phyloP scores from a whole-genome alignment of 2,888 invertebrate species.

The Ceramica pisi region DNA sequence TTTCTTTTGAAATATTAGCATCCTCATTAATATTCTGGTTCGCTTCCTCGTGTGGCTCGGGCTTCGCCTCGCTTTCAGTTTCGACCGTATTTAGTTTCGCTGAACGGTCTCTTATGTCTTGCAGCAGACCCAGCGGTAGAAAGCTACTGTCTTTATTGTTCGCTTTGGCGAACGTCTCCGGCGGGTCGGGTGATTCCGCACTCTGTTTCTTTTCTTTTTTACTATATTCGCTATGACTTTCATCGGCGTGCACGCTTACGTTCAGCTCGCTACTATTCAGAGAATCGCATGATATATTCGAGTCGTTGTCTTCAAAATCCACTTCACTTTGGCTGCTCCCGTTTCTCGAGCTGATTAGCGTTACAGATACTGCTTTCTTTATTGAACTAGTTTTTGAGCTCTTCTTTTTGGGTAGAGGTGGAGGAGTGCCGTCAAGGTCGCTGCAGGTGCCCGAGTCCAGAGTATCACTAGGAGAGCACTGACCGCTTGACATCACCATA shows the following conservation, averaged over 20 bases:
- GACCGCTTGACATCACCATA: slow-evolving; percentile 94
- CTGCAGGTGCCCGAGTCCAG: slow-evolving; percentile 96
- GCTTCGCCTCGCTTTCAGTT: slow-evolving; percentile 83
- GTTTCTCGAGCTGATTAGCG: slow-evolving; percentile 89
- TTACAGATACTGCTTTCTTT: slow-evolving; percentile 90
- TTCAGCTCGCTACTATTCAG: slow-evolving; percentile 93
- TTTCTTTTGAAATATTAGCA: slow-evolving; percentile 88
- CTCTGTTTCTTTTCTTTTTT: slow-evolving; percentile 85
- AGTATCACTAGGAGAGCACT: slow-evolving; percentile 95
- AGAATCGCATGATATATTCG: slow-evolving; percentile 95
- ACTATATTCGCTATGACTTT: slow-evolving; percentile 85
- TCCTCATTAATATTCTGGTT: slow-evolving; percentile 88
- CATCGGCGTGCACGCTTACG: slow-evolving; percentile 88
- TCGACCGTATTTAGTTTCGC: slow-evolving; percentile 88
- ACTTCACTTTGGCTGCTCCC: slow-evolving; percentile 92
- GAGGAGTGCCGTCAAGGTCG: slow-evolving; percentile 94
- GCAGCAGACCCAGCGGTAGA: slow-evolving; percentile 92
- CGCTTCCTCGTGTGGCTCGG: slow-evolving; percentile 79
- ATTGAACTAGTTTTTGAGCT: slow-evolving; percentile 86
- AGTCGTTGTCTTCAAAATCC: slow-evolving; percentile 94
- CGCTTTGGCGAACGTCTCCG: slow-evolving; percentile 78
- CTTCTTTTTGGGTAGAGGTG: slow-evolving; percentile 93
- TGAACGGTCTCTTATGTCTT: slow-evolving; percentile 93
- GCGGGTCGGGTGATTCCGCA: slow-evolving; percentile 79
- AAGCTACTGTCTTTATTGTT: slow-evolving; percentile 86